Conservation (phyloP, 2,888 invertebrate species). For the Dicycla oo region DNA sequence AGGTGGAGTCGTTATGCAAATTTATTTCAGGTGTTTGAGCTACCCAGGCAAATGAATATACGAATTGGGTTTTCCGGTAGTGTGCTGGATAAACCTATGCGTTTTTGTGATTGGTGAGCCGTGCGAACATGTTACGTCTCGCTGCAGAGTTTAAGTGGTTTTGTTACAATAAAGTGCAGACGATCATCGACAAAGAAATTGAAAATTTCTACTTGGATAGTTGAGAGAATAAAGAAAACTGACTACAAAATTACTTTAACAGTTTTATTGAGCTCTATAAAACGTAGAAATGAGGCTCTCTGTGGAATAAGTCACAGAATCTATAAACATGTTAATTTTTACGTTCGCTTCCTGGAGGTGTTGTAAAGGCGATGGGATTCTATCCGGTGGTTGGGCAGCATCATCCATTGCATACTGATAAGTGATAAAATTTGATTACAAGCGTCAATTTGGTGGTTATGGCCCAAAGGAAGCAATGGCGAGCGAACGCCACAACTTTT, state of each 20-base stretch:
- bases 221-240: slow-evolving; percentile 4
- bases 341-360: slow-evolving; percentile 21
- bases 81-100: slow-evolving; percentile 44
- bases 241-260: slow-evolving; percentile 24
- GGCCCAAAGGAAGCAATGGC: background rate
- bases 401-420: slow-evolving; percentile 47
- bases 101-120: slow-evolving; percentile 36
- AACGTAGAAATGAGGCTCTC: slow-evolving; percentile 35
- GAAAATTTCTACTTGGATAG: slow-evolving; percentile 15
- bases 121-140: background rate
- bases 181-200: slow-evolving; percentile 5
- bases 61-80: slow-evolving; percentile 61
- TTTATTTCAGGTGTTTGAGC: slow-evolving; percentile 67
- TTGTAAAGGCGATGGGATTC: slow-evolving; percentile 39
- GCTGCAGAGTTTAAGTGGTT: background rate
- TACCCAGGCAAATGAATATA: slow-evolving; percentile 47
- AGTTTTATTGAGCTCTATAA: slow-evolving; percentile 43
- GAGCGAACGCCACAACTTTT: background rate
- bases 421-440: slow-evolving; percentile 30
- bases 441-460: slow-evolving; percentile 7
- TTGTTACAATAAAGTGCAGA: slow-evolving; percentile 33
- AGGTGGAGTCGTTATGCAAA: slow-evolving; percentile 69
- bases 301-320: slow-evolving; percentile 44
- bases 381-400: slow-evolving; percentile 38
- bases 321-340: slow-evolving; percentile 55